Base-by-base conservation (phyloP, 2,888 invertebrate genomes). In the Cosmia trapezina region DNA sequence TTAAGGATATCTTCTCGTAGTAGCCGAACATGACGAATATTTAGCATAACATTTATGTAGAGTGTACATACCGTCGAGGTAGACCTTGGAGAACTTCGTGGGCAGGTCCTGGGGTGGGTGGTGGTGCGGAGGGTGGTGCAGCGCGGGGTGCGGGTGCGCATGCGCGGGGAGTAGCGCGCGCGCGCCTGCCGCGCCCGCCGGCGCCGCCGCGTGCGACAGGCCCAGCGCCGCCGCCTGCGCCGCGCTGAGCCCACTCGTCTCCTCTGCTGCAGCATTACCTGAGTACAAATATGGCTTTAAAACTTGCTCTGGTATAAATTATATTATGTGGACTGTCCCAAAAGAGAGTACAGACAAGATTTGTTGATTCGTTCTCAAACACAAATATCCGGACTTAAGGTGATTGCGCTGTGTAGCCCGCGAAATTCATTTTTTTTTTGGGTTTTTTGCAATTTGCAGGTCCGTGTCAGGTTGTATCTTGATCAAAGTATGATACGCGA, bases 191-290 rank as follows among this genome's bases (percentile, higher is more conserved):
- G 47, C 86, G 0, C 87, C 89, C 43, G 91, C 93, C 62, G 94
- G 95, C 76, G 93, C 93, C 47, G 94, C 87, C 83, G 93, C 94
- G 90, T 95, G 95, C 82, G 90, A 83, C 81, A 95, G 92, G 22
- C 95, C 95, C 57, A 95, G 89, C 78, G 94, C 94, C 83, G 96
- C 95, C 89, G 95, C 95, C 87, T 95, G 95, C 87, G 94, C 95
- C 73, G 94, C 91, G 81, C 92, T 93, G 76, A 94, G 91, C 8
- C 94, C 94, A 45, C 63, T 22, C 43, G 76, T 33, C 57, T 86
- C 87, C 68, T 88, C 90, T 41, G 86, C 56, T 41, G 81, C 64
- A 61, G 74, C 83, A 67, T 73, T 84, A 53, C 85, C 87, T 85
- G 9, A 0, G 5, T 1, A 14, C 0, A 11, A 0, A 14, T 9